Percentiles rank a stretch among this genome's conserved stretches.
Evolutionary conservation across 2,888 invertebrate species (phyloP).

Genomic region (Ariolimax columbianus): DNA sequence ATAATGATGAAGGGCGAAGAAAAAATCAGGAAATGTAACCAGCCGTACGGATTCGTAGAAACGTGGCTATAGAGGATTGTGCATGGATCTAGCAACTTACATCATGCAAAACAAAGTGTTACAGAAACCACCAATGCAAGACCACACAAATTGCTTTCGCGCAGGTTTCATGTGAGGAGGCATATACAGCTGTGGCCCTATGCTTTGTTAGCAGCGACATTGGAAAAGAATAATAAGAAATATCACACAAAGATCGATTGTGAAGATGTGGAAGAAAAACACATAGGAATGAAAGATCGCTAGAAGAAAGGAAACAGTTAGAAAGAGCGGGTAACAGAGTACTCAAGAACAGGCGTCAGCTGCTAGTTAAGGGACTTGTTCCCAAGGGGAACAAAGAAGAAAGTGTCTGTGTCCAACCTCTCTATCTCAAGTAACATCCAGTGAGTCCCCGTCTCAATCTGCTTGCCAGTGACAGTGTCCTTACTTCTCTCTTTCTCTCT

Average conservation of each 20-base stretch:
- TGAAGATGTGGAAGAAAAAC: not conserved
- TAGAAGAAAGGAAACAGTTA: not conserved
- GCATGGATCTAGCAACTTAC: too few species aligned
- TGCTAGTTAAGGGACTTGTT: not conserved
- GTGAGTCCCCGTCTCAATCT: not conserved
- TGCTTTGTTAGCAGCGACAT: not conserved
- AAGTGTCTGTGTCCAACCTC: not conserved
- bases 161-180: too few species aligned
- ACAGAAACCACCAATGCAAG: too few species aligned
- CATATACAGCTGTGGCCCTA: not conserved
- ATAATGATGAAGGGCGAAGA: too few species aligned
- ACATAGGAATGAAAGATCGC: not conserved
- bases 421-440: constrained; percentile 24
- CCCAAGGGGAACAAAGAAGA: constrained; percentile 20
- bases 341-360: constrained; percentile 18
- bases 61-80: too few species aligned
- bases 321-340: constrained; percentile 3
- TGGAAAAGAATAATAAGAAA: not conserved
- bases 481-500: not conserved
- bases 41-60: too few species aligned
- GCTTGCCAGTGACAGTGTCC: too few species aligned
- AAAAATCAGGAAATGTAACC: too few species aligned
- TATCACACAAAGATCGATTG: not conserved
- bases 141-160: too few species aligned
- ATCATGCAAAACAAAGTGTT: too few species aligned